Evolutionary conservation across 2,888 invertebrate genomes (phyloP), one percentile per base, ranked within the genome.

Genomic region (Epicampocera succincta): DNA sequence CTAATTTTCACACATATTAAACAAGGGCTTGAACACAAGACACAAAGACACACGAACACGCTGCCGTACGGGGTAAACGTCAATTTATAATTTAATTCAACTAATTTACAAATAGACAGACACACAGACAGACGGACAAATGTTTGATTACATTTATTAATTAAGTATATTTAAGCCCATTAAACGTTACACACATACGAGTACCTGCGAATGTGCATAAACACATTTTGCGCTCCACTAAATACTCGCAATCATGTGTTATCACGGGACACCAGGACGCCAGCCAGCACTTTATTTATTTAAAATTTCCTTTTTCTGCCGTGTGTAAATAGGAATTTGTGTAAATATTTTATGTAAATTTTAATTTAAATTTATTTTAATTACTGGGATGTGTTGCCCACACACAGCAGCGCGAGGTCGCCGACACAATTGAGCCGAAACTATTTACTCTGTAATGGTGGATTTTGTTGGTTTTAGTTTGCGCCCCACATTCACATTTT

Each of bases 311-410:
- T 56, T 68, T 74, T 54, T 33, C 71, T 69, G 61, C 50, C 33
- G 29, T 69, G 21, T 25, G 71, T 13, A 75, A 76, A 80, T 76
- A 81, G 61, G 68, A 77, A 77, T 77, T 73, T 58, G 58, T 78
- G 73, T 82, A 82, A 82, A 82, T 82, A 82, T 82, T 82, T 78
- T 69, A 82, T 73, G 58, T 52, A 50, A 73, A 46, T 73, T 82
- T 66, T 82, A 78, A 82, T 82, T 82, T 78, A 74, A 77, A 78
- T 78, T 82, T 74, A 81, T 78, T 78, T 82, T 78, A 78, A 78
- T 78, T 78, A 65, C 73, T 73, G 66, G 48, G 65, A 72, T 66
- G 33, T 66, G 19, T 25, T 9, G 33, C 46, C 38, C n/a, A n/a
- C n/a, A n/a, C n/a, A n/a, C n/a, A n/a, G n/a, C n/a, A n/a, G n/a